Conservation (phyloP, 2,113 vertebrate genomes). For the Microcebus lehilahytsara region DNA sequence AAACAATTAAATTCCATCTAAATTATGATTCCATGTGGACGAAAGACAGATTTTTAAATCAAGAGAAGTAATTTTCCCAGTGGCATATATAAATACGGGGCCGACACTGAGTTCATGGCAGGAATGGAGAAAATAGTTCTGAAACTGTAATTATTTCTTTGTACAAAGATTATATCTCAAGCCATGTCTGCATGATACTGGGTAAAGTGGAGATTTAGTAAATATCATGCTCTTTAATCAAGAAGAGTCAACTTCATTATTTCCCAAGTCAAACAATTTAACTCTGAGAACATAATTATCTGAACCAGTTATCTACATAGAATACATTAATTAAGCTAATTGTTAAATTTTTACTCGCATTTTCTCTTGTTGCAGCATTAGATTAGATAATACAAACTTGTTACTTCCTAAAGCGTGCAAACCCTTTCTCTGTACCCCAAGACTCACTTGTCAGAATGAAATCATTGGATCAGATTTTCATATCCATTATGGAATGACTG, state of each 20-base stretch:
- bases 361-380: background rate
- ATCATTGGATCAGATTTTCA: background rate
- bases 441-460: background rate
- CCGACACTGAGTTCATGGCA: background rate
- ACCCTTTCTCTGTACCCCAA: background rate
- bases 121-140: background rate
- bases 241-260: conserved; percentile 26
- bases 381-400: background rate
- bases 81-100: background rate
- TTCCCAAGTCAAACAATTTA: conserved; percentile 11
- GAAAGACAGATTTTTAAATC: background rate
- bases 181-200: background rate
- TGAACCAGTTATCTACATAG: background rate
- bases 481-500: too few species aligned
- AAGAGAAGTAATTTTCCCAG: background rate
- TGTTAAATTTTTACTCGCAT: background rate
- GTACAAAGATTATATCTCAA: conserved; percentile 12
- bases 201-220: background rate
- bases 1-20: background rate
- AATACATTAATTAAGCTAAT: background rate
- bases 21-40: background rate
- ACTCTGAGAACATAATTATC: background rate
- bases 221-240: conserved; percentile 21
- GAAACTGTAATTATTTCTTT: conserved; percentile 7
- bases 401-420: background rate